A percentile compares a stretch with the other conserved stretches of the same genome.
These are phyloP conservation scores for Neosalanx taihuensis DNA, from an alignment of 2,797 vertebrate species.

Conservation along the genomic window DNA sequence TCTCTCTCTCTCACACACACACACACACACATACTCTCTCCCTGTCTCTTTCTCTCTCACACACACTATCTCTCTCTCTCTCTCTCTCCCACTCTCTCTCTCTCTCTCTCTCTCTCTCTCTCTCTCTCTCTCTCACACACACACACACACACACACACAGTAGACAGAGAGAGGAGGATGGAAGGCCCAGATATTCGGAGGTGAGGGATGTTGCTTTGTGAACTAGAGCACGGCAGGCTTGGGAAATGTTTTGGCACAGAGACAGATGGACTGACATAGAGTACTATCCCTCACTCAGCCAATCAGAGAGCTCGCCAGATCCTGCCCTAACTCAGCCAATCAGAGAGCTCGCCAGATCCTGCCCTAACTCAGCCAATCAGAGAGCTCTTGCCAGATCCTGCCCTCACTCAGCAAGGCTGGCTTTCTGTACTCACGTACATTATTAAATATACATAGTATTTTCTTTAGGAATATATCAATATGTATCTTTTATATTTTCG, in stretches of 20 bases:
- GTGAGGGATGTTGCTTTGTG: constrained; percentile 27
- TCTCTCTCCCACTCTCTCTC: background rate
- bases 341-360: background rate
- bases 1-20: background rate
- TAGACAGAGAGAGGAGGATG: constrained; percentile 15
- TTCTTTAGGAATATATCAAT: background rate
- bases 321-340: background rate
- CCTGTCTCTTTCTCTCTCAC: background rate
- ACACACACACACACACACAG: constrained; percentile 14
- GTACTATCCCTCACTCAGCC: constrained; percentile 14
- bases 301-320: background rate
- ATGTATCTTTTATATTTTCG: background rate
- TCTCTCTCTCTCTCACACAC: background rate
- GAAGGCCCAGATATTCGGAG: constrained; percentile 19
- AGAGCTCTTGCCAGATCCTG: background rate
- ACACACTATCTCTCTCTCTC: constrained; percentile 8
- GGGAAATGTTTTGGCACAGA: constrained; percentile 36
- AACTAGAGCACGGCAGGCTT: constrained; percentile 29
- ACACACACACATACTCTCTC: background rate
- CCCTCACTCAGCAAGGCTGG: background rate
- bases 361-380: background rate
- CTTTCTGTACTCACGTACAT: background rate
- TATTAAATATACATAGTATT: no score
- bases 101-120: background rate
- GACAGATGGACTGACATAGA: constrained; percentile 34